Base-by-base conservation (phyloP, 2,888 invertebrate species). In the Latrodectus elegans region DNA sequence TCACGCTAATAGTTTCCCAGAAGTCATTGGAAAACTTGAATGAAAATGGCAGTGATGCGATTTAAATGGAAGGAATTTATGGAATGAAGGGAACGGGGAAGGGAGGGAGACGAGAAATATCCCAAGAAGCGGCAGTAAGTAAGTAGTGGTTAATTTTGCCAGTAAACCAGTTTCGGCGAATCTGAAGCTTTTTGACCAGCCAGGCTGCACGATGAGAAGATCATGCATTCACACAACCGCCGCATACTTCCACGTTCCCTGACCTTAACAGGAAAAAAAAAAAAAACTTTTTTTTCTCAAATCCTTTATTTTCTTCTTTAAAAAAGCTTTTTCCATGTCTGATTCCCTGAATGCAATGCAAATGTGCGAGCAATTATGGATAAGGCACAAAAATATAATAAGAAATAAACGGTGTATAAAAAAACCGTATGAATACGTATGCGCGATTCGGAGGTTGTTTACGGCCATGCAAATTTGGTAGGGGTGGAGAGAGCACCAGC, bases 361-460 rank as follows among this genome's bases (percentile, higher is more conserved):
- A 14, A 55, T 55, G 55, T 55, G 55, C 15, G n/a, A 60, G 60
- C 60, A 60, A 60, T 60, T 60, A 60, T 60, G 60, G 9, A 60
- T 15, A 60, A 60, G 6, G 60, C 60, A n/a, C 60, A 60, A 60
- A 60, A 60, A 11, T n/a, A 10, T 60, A 60, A 60, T 60, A 60
- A 38, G 14, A 60, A 60, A 60, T 60, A 60, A 15, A n/a, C n/a
- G 60, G n/a, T 60, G 60, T 60, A 60, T 60, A 60, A n/a, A 60
- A n/a, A 60, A 60, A 14, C 14, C 10, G n/a, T n/a, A 60, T 60
- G 12, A 15, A 60, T 60, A 60, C n/a, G 14, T n/a, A 60, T 60
- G 60, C 12, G n/a, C n/a, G n/a, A 60, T 60, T 12, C 12, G 55
- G 53, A 11, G 60, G 73, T 77, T 77, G 77, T 84, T 84, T 78